Evolutionary conservation across 2,888 invertebrate genomes (phyloP), one percentile per base, ranked within the genome.

Genomic region (Resseliella maxima): DNA sequence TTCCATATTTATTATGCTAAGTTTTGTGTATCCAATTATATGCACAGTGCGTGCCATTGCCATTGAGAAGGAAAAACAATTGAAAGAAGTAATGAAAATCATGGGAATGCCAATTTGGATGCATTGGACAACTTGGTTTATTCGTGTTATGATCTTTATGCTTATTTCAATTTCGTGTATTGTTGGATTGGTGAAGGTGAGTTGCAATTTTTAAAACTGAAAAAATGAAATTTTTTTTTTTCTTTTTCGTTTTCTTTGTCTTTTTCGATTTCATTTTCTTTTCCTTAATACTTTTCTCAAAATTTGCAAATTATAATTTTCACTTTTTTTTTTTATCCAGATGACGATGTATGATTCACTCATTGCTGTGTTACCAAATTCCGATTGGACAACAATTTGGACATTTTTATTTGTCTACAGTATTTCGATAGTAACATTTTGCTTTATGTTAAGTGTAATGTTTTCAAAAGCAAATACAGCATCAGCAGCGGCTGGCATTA

Each of bases 391-490:
- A 0, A 93, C 96, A 0, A 89, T 97, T 59, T 91, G 96, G 36
- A 91, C 96, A 86, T 95, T 95, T 89, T 88, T 97, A 10, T 88
- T 95, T 15, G 90, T 96, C 85, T 98, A 96, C 89, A 90, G 94
- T 86, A 92, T 94, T 86, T 92, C 95, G 85, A 93, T 93, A 83
- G 95, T 96, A 88, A 94, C 94, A 85, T 95, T 96, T 90, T 94
- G 95, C 89, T 97, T 97, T 90, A 94, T 95, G 92, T 90, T 97
- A 87, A 95, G 96, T 88, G 94, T 95, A 0, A 93, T 96, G 88
- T 97, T 97, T 90, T 94, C 94, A 0, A 95, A 94, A 93, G 97
- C 95, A 0, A 96, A 95, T 89, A 94, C 95, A 1, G 96, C 96
- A 6, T 94, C 96, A 0, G 93, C 96, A 10, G 94, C 95, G 15